Conservation (phyloP, 2,113 vertebrate genomes). For the Aplodontia rufa region DNA sequence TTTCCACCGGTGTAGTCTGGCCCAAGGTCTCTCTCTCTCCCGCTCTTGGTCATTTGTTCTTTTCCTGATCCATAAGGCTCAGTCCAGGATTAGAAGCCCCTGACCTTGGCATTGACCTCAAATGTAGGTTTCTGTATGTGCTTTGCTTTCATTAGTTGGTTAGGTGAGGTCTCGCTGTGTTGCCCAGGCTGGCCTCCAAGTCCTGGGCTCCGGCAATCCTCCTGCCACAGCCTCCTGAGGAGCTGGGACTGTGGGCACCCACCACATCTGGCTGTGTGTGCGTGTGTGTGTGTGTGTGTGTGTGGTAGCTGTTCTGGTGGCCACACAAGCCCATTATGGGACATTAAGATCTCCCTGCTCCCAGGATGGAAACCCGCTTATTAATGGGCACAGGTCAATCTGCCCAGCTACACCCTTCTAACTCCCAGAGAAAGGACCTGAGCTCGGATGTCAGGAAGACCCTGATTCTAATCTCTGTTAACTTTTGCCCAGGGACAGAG, state of each 20-base stretch:
- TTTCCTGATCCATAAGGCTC: not conserved
- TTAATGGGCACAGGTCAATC: not conserved
- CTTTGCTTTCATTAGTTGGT: no score
- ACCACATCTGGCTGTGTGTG: no score
- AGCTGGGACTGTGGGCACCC: not conserved
- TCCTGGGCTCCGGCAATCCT: no score
- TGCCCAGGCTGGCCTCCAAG: not conserved
- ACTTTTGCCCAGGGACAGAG: not conserved
- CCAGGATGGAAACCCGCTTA: not conserved
- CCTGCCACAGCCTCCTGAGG: not conserved
- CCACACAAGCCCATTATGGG: accelerated
- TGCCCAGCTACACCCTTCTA: accelerated
- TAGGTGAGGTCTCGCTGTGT: not conserved
- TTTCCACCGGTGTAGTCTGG: not conserved
- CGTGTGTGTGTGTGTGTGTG: no score
- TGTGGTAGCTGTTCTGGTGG: not conserved
- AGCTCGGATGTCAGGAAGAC: not conserved
- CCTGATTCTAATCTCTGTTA: not conserved
- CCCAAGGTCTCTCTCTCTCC: not conserved
- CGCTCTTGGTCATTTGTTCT: not conserved
- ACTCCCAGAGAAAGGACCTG: not conserved
- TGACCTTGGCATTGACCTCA: not conserved
- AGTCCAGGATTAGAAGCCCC: not conserved
- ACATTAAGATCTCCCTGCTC: not conserved
- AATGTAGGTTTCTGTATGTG: no score